Conservation (phyloP, 2,113 vertebrate genomes). For the Calidris pygmaea region DNA sequence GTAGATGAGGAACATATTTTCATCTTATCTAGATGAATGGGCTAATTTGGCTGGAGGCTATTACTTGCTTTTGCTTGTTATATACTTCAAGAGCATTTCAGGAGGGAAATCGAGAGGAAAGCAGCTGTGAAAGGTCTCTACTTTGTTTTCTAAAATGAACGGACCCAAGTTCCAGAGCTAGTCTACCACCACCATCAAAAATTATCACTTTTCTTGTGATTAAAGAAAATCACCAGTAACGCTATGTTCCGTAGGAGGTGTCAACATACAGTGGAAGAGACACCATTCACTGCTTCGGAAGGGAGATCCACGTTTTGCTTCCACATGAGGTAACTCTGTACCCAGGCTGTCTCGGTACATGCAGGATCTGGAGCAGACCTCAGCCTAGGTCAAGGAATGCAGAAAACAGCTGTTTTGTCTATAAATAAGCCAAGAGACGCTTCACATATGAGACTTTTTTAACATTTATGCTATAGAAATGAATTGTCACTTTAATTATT, state of each 20-base stretch:
- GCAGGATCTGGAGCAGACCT: not conserved
- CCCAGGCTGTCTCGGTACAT: not conserved
- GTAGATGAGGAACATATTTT: not conserved
- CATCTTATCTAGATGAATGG: not conserved
- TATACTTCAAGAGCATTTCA: not conserved
- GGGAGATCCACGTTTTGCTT: not conserved
- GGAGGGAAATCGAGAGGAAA: not conserved
- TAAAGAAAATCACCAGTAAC: not conserved
- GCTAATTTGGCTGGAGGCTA: not conserved
- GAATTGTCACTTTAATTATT: not conserved
- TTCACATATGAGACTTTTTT: not conserved
- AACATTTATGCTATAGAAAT: not conserved
- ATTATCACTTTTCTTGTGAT: not conserved
- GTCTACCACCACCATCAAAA: not conserved
- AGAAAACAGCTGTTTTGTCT: conserved; percentile 51
- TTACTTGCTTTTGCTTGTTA: not conserved
- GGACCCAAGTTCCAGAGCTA: not conserved
- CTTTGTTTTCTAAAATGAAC: not conserved
- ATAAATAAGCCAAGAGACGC: conserved; percentile 40
- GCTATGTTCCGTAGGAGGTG: not conserved
- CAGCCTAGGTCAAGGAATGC: not conserved
- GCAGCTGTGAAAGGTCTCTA: not conserved
- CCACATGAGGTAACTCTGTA: not conserved
- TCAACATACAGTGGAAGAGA: not conserved
- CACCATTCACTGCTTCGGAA: not conserved